A percentile compares a stretch with the other conserved stretches of the same genome.
phyloP scores from a whole-genome alignment of 2,797 vertebrate species.

The Bufotes viridis region DNA sequence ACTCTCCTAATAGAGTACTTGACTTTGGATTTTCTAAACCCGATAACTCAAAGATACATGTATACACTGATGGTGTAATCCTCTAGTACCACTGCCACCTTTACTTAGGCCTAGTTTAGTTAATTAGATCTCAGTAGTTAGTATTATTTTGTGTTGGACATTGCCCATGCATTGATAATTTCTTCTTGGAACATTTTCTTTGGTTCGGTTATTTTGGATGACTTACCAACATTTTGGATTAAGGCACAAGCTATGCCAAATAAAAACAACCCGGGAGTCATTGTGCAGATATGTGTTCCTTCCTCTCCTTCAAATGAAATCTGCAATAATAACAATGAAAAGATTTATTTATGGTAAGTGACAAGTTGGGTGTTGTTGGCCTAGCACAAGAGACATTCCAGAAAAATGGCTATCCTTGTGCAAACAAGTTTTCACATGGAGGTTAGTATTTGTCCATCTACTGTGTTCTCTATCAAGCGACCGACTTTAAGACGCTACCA shows the following conservation, averaged over 20 bases:
- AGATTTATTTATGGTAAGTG: not conserved
- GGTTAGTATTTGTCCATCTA: not conserved
- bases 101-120: not conserved
- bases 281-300: not conserved
- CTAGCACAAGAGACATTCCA: too few relatives aligned
- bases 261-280: constrained; percentile 20
- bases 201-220: not conserved
- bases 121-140: not conserved
- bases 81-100: not conserved
- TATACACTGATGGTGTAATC: not conserved
- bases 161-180: not conserved
- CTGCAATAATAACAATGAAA: constrained; percentile 22
- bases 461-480: not conserved
- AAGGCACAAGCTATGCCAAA: constrained; percentile 6
- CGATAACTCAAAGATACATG: not conserved
- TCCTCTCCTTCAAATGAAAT: not conserved
- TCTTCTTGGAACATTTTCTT: not conserved
- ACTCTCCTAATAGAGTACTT: too few relatives aligned
- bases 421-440: not conserved
- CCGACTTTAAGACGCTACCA: too few relatives aligned
- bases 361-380: not conserved
- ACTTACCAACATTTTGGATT: constrained; percentile 47
- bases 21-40: too few relatives aligned
- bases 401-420: not conserved
- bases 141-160: too few relatives aligned